These are phyloP conservation scores for Melanotaenia pygmaea DNA, from an alignment of 2,797 vertebrate genomes.

Conservation along the genomic window DNA sequence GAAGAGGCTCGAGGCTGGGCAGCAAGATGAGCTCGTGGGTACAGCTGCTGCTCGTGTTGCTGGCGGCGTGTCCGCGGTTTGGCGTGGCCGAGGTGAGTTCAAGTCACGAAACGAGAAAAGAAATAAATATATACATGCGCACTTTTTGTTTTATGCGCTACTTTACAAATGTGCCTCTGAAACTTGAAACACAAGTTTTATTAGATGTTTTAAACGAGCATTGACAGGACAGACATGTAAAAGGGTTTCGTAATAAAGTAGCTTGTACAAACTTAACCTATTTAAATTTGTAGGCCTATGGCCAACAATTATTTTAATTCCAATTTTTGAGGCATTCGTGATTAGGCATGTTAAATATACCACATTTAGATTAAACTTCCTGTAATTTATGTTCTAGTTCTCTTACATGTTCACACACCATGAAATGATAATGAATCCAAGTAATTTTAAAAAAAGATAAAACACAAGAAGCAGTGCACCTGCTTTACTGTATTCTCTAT, in stretches of 20 bases:
- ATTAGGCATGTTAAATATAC: background rate
- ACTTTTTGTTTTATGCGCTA: too few species aligned
- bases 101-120: background rate
- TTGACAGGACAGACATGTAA: background rate
- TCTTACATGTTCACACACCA: background rate
- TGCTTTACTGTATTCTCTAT: constrained; percentile 24
- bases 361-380: background rate
- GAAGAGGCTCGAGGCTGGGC: constrained; percentile 80
- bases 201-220: background rate
- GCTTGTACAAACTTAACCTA: background rate
- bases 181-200: background rate
- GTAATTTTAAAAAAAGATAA: background rate
- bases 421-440: background rate
- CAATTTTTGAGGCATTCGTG: background rate
- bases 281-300: background rate
- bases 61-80: constrained; percentile 78
- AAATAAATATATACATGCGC: too few species aligned
- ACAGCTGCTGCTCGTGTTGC: constrained; percentile 81
- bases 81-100: constrained; percentile 80
- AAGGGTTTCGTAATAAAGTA: background rate
- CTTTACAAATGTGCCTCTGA: background rate
- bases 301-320: background rate
- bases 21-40: constrained; percentile 85
- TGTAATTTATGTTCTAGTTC: background rate
- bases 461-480: constrained; percentile 35